Conservation (phyloP, 2,113 vertebrate species). For the Phrynosoma platyrhinos region DNA sequence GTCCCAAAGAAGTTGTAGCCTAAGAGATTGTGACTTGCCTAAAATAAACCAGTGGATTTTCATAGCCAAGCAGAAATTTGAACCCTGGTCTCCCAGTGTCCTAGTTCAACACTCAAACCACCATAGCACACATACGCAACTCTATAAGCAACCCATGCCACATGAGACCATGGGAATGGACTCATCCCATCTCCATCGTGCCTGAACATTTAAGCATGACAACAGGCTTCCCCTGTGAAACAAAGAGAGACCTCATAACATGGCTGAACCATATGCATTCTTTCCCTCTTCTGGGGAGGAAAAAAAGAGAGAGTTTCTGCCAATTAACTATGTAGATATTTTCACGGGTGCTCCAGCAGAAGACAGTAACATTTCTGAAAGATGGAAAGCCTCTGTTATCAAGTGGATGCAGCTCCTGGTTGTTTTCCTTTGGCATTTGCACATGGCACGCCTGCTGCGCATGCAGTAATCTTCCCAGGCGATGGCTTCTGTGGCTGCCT, state of each 20-base stretch:
- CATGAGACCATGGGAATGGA: background rate
- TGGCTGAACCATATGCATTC: background rate
- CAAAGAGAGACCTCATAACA: background rate
- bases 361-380: background rate
- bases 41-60: too few relatives aligned
- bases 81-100: too few relatives aligned
- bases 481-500: conserved; percentile 52
- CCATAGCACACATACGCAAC: too few relatives aligned
- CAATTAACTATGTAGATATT: background rate
- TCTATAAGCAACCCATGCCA: too few relatives aligned
- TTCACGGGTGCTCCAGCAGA: background rate
- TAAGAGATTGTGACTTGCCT: too few relatives aligned
- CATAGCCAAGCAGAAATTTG: too few relatives aligned
- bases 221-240: too few relatives aligned
- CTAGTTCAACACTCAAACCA: too few relatives aligned
- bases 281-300: background rate
- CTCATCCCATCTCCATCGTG: too few relatives aligned
- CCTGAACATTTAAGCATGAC: too few relatives aligned
- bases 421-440: conserved; percentile 53
- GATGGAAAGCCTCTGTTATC: background rate
- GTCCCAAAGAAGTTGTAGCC: too few relatives aligned
- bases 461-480: conserved; percentile 50
- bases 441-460: conserved; percentile 32
- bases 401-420: background rate
- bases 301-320: background rate